Evolutionary conservation across 2,113 vertebrate genomes (phyloP), one percentile per base, ranked within the genome.

Genomic region (Ceratotherium simum): DNA sequence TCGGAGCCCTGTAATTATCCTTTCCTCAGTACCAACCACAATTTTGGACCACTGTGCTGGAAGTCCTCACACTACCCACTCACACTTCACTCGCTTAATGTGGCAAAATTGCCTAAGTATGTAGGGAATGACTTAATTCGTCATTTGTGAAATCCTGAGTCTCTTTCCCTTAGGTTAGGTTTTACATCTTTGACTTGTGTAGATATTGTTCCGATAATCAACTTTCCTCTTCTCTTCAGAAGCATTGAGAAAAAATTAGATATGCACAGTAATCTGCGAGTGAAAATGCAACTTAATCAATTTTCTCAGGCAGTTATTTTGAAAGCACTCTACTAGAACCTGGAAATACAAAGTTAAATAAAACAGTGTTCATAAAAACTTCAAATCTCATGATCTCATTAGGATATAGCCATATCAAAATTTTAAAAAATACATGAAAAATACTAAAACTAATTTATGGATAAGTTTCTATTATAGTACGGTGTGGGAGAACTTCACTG

Each of bases 281-380:
- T 51, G 23, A 69, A 91, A 90, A 87, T 65, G 58, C 31, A 95
- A 81, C 84, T 70, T 92, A 89, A 56, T 56, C 56, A 46, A 48
- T 64, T 70, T 84, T 83, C 16, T 48, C 58, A 54, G 75, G n/a
- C 8, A 90, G 4, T 36, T 79, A 73, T 83, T 93, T 94, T 78
- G 31, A 96, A 86, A 97, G 56, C 16, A 78, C 21, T 62, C 3
- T 60, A 17, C n/a, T 20, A 87, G 54, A 94, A 75, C 17, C 4
- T 54, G 6, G 29, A 92, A 56, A 65, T 8, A 18, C 0, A 42
- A 64, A 84, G 31, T 36, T 64, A 67, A 90, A 78, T 33, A 69
- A 72, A 73, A 69, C 21, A 39, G 21, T 42, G 18, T 48, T 76
- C 33, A 90, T 5, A 60, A 95, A 78, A 83, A 20, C 17, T 27